Evolutionary conservation across 2,113 vertebrate species (phyloP).

Genomic region (Corapipo altera): DNA sequence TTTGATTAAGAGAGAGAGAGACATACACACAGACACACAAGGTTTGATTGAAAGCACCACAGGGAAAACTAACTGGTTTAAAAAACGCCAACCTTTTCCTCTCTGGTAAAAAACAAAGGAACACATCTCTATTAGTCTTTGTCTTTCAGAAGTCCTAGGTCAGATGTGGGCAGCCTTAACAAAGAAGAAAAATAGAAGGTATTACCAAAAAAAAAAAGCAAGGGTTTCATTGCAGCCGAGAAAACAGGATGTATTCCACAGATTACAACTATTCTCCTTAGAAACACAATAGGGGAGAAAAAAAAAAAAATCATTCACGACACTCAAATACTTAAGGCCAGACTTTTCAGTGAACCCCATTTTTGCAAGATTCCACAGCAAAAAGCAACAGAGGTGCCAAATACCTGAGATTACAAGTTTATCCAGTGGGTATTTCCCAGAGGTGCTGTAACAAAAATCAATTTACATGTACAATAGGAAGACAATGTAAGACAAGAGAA

Average conservation of each 20-base stretch:
- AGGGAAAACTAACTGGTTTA: background rate
- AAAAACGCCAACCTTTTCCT: background rate
- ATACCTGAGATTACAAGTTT: slow-evolving; percentile 33
- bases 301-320: background rate
- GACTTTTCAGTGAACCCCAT: slow-evolving; percentile 7
- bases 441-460: background rate
- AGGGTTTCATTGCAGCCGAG: background rate
- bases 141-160: slow-evolving; percentile 26
- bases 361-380: background rate
- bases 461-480: background rate
- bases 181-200: slow-evolving; percentile 4
- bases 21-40: background rate
- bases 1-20: background rate
- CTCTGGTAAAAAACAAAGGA: slow-evolving; percentile 32
- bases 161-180: background rate
- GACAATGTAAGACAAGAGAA: background rate
- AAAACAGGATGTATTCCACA: slow-evolving; percentile 45
- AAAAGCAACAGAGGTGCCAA: slow-evolving; percentile 28
- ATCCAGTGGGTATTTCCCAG: slow-evolving; percentile 40
- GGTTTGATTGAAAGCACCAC: background rate
- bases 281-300: background rate
- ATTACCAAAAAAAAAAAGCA: background rate
- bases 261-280: background rate
- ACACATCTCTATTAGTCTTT: slow-evolving; percentile 10
- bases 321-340: background rate